Evolutionary conservation across 2,113 vertebrate genomes (phyloP).

Genomic region (Dascyllus trimaculatus): DNA sequence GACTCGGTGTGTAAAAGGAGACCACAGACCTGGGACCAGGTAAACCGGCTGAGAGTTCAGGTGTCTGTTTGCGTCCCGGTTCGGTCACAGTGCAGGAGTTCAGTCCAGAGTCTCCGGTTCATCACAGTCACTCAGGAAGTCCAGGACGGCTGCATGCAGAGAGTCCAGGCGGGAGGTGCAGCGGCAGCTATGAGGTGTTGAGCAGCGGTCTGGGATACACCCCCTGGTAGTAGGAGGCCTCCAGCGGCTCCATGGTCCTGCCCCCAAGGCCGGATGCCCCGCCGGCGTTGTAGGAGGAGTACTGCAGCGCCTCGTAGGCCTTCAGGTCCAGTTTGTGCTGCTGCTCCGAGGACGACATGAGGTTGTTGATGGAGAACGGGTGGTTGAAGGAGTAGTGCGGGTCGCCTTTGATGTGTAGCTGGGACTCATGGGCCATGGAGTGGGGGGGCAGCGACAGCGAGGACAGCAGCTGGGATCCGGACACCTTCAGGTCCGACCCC

Average conservation of each 20-base stretch:
- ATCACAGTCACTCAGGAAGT: conserved; percentile 54
- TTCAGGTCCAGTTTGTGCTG: conserved; percentile 99
- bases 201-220: conserved; percentile 97
- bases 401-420: conserved; percentile 95
- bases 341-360: conserved; percentile 98
- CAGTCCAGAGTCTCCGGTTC: conserved; percentile 1
- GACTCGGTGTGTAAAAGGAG: conserved; percentile 45
- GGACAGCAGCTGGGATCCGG: conserved; percentile 85
- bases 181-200: conserved; percentile 92
- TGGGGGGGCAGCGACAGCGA: conserved; percentile 89
- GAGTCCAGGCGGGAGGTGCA: conserved; percentile 23
- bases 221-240: conserved; percentile 98
- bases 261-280: conserved; percentile 86
- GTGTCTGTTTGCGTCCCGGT: conserved; percentile 17
- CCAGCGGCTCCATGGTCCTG: conserved; percentile 91
- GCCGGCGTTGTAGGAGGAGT: conserved; percentile 91
- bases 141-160: conserved; percentile 60
- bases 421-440: conserved; percentile 90
- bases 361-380: conserved; percentile 99
- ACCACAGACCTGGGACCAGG: conserved; percentile 47
- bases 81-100: conserved; percentile 64
- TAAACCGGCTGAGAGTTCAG: conserved; percentile 2
- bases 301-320: conserved; percentile 95
- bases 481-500: conserved; percentile 88
- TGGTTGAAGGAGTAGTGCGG: conserved; percentile 99